These are phyloP conservation scores for Drosophila varians DNA, from an alignment of 1,140 invertebrate genomes.

Conservation along the genomic window DNA sequence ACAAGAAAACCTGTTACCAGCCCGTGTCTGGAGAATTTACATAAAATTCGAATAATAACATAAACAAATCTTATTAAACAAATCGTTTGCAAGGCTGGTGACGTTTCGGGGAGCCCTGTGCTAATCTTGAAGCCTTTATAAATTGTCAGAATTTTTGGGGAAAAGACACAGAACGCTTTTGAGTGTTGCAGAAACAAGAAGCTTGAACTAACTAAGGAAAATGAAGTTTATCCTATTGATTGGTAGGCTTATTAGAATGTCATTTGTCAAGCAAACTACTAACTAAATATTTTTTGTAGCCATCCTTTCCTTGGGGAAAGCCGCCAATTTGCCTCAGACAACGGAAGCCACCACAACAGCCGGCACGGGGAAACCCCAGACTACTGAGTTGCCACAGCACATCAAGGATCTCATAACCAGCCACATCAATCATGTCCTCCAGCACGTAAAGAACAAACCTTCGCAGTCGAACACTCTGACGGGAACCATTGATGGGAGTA, in stretches of 20 bases:
- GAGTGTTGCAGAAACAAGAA: conserved; percentile 10
- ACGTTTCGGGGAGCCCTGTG: conserved; percentile 16
- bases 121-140: conserved; percentile 47
- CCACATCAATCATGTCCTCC: conserved; percentile 70
- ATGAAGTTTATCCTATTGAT: conserved; percentile 51
- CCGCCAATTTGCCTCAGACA: conserved; percentile 38
- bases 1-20: conserved; percentile 41
- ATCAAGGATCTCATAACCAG: conserved; percentile 67
- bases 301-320: conserved; percentile 33
- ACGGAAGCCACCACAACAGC: conserved; percentile 17
- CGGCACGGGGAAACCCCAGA: conserved; percentile 14
- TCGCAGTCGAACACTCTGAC: conserved; percentile 35
- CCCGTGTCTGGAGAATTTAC: conserved; percentile 36
- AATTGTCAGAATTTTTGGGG: conserved; percentile 12
- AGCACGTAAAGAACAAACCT: conserved; percentile 40
- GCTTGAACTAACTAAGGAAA: conserved; percentile 1
- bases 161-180: conserved; percentile 41
- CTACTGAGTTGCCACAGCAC: conserved; percentile 45
- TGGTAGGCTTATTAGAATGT: conserved; percentile 29
- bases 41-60: conserved; percentile 49
- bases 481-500: conserved; percentile 47
- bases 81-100: conserved; percentile 35
- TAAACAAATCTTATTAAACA: conserved; percentile 49
- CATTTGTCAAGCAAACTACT: background rate
- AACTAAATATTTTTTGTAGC: conserved; percentile 17